Conservation (phyloP, 2,797 vertebrate genomes). For the Notoglanidium macrostoma region DNA sequence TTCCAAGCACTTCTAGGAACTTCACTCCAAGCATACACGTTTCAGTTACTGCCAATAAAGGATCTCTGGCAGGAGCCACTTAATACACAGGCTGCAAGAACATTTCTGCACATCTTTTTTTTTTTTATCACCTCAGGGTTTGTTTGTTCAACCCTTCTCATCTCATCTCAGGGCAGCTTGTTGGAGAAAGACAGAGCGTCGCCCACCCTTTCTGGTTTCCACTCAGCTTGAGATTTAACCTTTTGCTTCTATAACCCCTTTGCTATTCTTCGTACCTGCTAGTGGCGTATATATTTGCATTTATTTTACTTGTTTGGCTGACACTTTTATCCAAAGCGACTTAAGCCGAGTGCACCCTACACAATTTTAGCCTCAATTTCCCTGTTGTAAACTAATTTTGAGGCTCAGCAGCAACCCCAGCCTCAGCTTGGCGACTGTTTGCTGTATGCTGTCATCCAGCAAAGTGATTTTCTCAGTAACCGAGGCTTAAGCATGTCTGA, state of each 20-base stretch:
- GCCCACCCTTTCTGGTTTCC: neutral
- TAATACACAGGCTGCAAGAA: slow-evolving; percentile 26
- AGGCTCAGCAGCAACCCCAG: neutral
- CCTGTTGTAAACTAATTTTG: neutral
- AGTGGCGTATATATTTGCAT: slow-evolving; percentile 1
- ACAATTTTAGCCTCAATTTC: neutral
- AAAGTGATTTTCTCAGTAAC: neutral
- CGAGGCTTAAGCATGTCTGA: neutral
- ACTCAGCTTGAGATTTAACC: neutral
- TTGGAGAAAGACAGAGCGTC: neutral
- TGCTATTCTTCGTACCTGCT: neutral
- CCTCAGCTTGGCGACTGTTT: neutral
- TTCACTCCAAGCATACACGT: slow-evolving; percentile 3
- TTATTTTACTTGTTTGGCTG: neutral
- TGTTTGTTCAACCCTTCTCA: neutral
- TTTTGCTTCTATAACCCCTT: neutral
- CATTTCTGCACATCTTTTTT: slow-evolving; percentile 22
- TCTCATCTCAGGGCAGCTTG: neutral
- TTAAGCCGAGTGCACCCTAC: neutral
- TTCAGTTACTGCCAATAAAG: slow-evolving; percentile 9
- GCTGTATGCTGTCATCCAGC: neutral
- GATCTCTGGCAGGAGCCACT: slow-evolving; percentile 32
- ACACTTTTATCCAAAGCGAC: neutral
- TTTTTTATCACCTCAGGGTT: slow-evolving; percentile 28
- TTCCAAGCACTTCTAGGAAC: slow-evolving; percentile 13